Base-by-base conservation (phyloP, 2,888 invertebrate genomes). In the Stenotaenia linearis region DNA sequence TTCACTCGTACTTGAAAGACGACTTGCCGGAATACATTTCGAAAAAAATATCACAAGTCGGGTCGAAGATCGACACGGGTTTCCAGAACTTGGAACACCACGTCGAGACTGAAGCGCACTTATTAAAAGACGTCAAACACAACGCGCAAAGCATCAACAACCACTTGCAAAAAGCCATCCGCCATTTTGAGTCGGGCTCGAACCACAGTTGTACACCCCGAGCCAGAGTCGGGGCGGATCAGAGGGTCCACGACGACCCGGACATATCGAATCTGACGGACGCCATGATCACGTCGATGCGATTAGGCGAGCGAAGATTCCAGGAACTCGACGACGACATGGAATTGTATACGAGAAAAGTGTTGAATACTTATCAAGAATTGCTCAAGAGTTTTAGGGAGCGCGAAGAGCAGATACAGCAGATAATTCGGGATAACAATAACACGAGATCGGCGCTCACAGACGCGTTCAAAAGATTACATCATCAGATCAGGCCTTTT, bases 311-410 rank as follows among this genome's bases (percentile, higher is more conserved):
- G 35, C 80, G 81, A 4, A 82, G 80, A 78, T 81, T 82, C 50
- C 76, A 79, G 28, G 81, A 83, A 56, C 77, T 83, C 23, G 83
- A 83, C 56, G 76, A 79, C 0, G 81, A 83, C 21, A 80, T 83
- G 9, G 83, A 83, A 79, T 80, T 80, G 45, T 82, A 82, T 45
- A 82, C 82, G 9, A 69, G 80, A 6, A 83, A 91, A 90, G 89
- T 90, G 50, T 89, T 89, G 83, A 91, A 91, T 81, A 90, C 91
- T 84, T 90, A 90, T 84, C 88, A 89, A 50, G 91, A 91, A 83
- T 88, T 90, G 79, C 90, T 90, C 89, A 89, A 89, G 79, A 87
- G 89, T 12, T 88, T 89, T 0, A 84, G 88, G 78, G 85, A 82
- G 4, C 79, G 86, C 15, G 85, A 86, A 81, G 85, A 87, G 0